Evolutionary conservation across 2,113 vertebrate species (phyloP), one percentile per base, ranked within the genome.

Genomic region (Paramisgurnus dabryanus): DNA sequence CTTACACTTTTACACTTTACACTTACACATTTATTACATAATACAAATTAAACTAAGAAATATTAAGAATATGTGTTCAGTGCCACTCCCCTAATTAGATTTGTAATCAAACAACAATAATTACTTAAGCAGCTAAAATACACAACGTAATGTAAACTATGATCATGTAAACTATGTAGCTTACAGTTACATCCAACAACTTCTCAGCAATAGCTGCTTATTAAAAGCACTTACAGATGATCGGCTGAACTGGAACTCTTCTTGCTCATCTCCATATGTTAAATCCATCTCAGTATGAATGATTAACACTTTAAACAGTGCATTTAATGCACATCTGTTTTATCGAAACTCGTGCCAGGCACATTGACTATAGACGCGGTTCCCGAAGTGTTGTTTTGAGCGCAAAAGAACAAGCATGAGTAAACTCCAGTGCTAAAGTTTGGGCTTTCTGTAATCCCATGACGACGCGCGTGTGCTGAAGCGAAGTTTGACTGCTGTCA

Each of bases 391-490:
- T 17, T 9, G 27, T 41, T 39, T 13, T 72, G 55, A 83, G 47
- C 50, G 43, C 41, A 22, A 61, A 45, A 41, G 13, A 58, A 58
- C 61, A 49, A 72, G 50, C 77, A 61, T 39, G 60, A 57, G 60
- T 66, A 65, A 43, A 66, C 45, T 57, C 53, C 70, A 47, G 15
- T 47, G 66, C 5, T 40, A 55, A 70, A 82, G 50, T 53, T 64
- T 39, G 45, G 70, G 60, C 71, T 69, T 50, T 77, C 64, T 53
- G 11, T 58, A 78, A 53, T 49, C 53, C 84, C 84, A 85, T 82
- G 67, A 53, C 76, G 80, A 73, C 63, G 70, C 61, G 47, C 11
- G 70, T n/a, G 15, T 57, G 58, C 75, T 18, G 47, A 67, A 73
- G 57, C 60, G 66, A 68, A 72, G 67, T 77, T 73, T 57, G 74